A percentile compares a stretch with the other conserved stretches of the same genome.
Evolutionary conservation across 2,113 vertebrate genomes (phyloP).

Genomic region (Puffinus mauretanicus): DNA sequence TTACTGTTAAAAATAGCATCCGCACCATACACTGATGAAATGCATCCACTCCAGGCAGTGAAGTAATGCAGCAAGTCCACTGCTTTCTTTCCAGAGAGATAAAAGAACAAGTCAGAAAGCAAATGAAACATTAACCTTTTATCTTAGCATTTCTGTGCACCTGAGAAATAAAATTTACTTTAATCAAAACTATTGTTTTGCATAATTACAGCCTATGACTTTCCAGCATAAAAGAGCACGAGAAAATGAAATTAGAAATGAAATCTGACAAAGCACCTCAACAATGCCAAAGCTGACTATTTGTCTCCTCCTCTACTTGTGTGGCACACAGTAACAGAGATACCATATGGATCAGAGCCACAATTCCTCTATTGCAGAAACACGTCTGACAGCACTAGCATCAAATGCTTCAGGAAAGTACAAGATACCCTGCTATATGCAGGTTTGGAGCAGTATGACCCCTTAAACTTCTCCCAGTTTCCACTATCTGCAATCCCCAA

Average conservation of each 20-base stretch:
- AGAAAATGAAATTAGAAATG: not conserved
- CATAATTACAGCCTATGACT: not conserved
- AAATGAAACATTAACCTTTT: slow-evolving; percentile 1
- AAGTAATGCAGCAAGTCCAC: slow-evolving; percentile 45
- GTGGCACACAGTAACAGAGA: not conserved
- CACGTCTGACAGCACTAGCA: not conserved
- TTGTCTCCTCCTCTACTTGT: not conserved
- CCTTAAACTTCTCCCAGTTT: not conserved
- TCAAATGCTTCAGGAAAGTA: not conserved
- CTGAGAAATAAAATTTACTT: not conserved
- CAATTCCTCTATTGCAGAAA: not conserved
- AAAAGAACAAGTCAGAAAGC: not conserved
- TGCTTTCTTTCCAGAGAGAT: not conserved
- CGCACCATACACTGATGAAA: slow-evolving; percentile 63
- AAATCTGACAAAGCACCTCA: not conserved
- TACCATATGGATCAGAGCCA: accelerated
- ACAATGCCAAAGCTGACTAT: not conserved
- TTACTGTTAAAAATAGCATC: slow-evolving; percentile 65
- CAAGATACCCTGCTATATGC: accelerated
- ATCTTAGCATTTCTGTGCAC: not conserved
- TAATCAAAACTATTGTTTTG: not conserved
- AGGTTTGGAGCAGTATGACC: accelerated
- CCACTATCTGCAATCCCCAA: not conserved
- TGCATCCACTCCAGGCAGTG: slow-evolving; percentile 68
- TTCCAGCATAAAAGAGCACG: not conserved